Evolutionary conservation across 2,797 vertebrate species (phyloP), one percentile per base, ranked within the genome.

Genomic region (Gymnodraco acuticeps): DNA sequence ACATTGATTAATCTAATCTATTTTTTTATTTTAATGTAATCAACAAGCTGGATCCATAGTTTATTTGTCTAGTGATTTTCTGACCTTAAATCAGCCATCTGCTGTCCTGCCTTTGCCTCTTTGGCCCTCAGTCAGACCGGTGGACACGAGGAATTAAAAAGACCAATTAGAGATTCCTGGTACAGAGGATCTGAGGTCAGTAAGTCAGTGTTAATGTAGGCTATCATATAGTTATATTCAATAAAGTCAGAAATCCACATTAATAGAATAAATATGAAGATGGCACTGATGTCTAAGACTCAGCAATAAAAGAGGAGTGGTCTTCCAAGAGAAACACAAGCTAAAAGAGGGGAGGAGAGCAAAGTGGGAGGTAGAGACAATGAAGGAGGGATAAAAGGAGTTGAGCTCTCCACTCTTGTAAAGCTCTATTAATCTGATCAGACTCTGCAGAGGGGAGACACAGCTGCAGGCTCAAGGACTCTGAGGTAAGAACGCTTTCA

Each of bases 361-460:
- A 63, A 59, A 61, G 73, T 75, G 50, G 70, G 77, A 73, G 70
- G 67, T 7, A 56, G 78, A 83, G 82, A 84, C 70, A 77, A 63
- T 50, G 63, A 77, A 65, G 80, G 78, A 82, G 84, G 80, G 89
- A 75, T 64, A 79, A 66, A 88, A 82, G 47, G 68, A 81, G 59
- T 50, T 64, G 75, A 90, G 82, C 77, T 73, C 64, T 82, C 64
- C 64, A 6, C 6, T 75, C 73, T 74, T 75, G 77, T 90, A 94
- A 92, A 91, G 92, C 90, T 83, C 80, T 86, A 68, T 76, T 89
- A 93, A 88, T 88, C 90, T 92, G 77, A 86, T 91, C 88, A 91
- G 73, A 85, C 71, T 60, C 73, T 23, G n/a, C 53, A 45, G 64
- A 0, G 84, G 38, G 84, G 77, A 73, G 1, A 56, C 69, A 65